phyloP scores from a whole-genome alignment of 2,113 vertebrate genomes.

The Ascaphus truei region DNA sequence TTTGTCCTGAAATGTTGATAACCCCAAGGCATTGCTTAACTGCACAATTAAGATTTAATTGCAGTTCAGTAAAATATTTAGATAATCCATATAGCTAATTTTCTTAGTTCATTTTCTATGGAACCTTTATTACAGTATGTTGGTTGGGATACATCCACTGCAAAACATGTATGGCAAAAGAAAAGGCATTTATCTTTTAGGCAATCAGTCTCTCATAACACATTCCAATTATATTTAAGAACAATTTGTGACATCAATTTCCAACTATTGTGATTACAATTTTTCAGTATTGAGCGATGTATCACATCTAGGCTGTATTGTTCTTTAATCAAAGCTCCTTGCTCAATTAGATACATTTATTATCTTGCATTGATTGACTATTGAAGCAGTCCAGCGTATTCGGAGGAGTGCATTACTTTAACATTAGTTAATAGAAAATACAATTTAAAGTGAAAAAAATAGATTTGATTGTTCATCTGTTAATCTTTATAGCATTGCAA shows the following conservation, averaged over 20 bases:
- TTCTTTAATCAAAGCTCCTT: constrained; percentile 9
- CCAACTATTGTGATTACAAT: not conserved
- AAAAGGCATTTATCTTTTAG: not conserved
- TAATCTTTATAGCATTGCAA: not conserved
- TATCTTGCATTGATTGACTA: constrained; percentile 12
- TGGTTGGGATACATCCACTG: not conserved
- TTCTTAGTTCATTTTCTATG: not conserved
- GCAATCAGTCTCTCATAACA: constrained; percentile 1
- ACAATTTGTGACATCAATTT: constrained; percentile 1
- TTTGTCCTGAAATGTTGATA: too few species aligned
- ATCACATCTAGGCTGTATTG: not conserved
- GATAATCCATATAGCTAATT: not conserved
- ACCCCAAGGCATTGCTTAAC: not conserved
- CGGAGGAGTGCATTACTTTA: not conserved
- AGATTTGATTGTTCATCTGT: not conserved
- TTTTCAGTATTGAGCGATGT: not conserved
- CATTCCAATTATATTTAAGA: constrained; percentile 3
- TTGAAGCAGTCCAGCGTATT: not conserved
- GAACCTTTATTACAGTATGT: not conserved
- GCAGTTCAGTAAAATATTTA: not conserved
- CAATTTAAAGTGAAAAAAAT: constrained; percentile 8
- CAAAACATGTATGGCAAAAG: not conserved
- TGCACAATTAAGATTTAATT: not conserved
- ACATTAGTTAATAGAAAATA: constrained; percentile 10
- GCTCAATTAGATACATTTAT: constrained; percentile 17